Percentiles rank a stretch among this genome's conserved stretches.
These are phyloP conservation scores for Temnothorax unifasciatus DNA, from an alignment of 2,888 invertebrate genomes.

Conservation along the genomic window DNA sequence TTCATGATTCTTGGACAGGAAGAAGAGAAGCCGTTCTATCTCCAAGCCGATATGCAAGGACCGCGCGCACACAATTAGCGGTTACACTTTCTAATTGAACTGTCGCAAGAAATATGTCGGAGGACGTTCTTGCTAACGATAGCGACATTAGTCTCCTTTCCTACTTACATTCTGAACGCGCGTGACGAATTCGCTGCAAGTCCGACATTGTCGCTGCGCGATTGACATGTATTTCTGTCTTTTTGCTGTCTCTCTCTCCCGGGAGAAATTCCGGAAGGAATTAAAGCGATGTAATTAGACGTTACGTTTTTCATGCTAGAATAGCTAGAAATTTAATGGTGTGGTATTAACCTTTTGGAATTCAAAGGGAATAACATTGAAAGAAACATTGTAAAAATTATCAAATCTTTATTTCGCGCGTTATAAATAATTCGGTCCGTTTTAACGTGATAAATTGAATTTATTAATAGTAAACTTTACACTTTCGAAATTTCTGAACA, in stretches of 20 bases:
- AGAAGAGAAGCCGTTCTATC: background rate
- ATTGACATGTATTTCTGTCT: constrained; percentile 36
- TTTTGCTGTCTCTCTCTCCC: constrained; percentile 7
- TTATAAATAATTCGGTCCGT: background rate
- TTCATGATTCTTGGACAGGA: background rate
- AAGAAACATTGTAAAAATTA: too few relatives aligned
- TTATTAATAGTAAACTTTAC: background rate
- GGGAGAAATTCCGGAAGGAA: constrained; percentile 41
- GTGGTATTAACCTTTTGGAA: background rate
- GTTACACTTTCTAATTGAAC: constrained; percentile 74
- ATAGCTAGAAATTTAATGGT: constrained; percentile 15
- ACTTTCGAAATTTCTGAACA: background rate
- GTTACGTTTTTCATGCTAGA: background rate
- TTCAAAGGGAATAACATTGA: background rate
- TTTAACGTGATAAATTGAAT: background rate
- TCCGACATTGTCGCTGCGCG: constrained; percentile 12
- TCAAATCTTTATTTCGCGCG: background rate
- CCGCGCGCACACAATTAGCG: constrained; percentile 57
- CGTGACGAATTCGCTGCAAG: constrained; percentile 24
- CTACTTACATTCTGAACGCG: constrained; percentile 72
- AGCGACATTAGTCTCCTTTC: constrained; percentile 76
- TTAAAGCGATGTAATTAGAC: background rate
- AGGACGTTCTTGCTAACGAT: constrained; percentile 73
- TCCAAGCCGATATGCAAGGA: background rate
- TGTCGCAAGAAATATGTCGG: constrained; percentile 55